phyloP scores from a whole-genome alignment of 2,113 vertebrate genomes.

The Crotalus viridis region DNA sequence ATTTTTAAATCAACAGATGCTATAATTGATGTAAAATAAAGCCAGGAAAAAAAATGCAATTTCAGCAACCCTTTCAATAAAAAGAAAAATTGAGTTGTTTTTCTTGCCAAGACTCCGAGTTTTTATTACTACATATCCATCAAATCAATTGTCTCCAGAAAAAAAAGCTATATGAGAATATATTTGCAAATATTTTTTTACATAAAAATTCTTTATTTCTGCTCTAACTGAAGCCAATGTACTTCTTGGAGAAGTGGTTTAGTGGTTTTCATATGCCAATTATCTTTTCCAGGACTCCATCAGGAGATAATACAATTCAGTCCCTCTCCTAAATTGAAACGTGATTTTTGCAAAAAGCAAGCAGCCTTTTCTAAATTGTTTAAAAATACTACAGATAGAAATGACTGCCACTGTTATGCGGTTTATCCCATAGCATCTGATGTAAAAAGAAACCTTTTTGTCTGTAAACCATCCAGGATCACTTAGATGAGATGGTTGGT shows the following conservation, averaged over 20 bases:
- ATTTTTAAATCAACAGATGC: background rate
- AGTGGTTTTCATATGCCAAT: background rate
- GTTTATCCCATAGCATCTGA: background rate
- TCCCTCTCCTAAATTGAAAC: background rate
- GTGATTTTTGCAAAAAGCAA: background rate
- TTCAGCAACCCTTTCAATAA: constrained; percentile 11
- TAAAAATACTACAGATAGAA: background rate
- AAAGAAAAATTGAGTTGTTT: constrained; percentile 3
- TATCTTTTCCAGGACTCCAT: background rate
- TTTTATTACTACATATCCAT: constrained; percentile 1
- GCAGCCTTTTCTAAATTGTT: background rate
- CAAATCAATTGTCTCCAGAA: constrained; percentile 6
- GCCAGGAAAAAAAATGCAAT: background rate
- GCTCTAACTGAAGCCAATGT: background rate
- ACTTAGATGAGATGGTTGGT: background rate
- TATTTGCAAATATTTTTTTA: background rate
- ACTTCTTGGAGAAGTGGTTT: background rate
- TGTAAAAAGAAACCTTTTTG: background rate
- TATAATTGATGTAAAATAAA: background rate
- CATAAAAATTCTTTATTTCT: background rate
- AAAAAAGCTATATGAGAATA: background rate
- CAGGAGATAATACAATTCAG: background rate
- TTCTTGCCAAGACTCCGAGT: constrained; percentile 9
- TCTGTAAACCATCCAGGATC: background rate
- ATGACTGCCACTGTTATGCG: background rate